A percentile compares a stretch with the other conserved stretches of the same genome.
phyloP scores from a whole-genome alignment of 2,797 vertebrate genomes.

The Hirundo rustica region DNA sequence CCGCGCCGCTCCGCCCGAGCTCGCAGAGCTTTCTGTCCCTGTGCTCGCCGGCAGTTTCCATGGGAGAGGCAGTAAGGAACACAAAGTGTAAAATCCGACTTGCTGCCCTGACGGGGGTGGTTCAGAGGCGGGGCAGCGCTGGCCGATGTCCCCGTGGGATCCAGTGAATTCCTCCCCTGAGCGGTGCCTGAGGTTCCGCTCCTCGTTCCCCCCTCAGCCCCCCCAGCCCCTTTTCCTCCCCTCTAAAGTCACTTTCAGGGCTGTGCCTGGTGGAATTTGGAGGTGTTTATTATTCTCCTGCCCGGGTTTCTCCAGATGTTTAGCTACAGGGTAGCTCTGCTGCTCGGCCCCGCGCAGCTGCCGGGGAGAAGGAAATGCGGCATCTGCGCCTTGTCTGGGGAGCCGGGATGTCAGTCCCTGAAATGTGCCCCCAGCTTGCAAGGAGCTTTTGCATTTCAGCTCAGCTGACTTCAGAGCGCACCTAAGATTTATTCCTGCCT shows the following conservation, averaged over 20 bases:
- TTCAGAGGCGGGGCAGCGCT: neutral
- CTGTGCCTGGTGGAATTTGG: constrained; percentile 56
- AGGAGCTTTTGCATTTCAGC: constrained; percentile 68
- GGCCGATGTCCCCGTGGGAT: neutral
- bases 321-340: constrained; percentile 77
- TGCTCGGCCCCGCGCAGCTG: constrained; percentile 77
- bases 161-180: neutral
- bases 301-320: constrained; percentile 79
- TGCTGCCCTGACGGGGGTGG: neutral
- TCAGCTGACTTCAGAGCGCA: constrained; percentile 49
- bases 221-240: too few species aligned
- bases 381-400: constrained; percentile 77
- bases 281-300: constrained; percentile 68
- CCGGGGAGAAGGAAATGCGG: constrained; percentile 69
- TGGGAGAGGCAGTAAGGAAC: neutral
- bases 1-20: neutral
- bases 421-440: constrained; percentile 64
- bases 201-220: neutral
- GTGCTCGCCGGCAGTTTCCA: neutral
- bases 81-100: neutral
- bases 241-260: constrained; percentile 48
- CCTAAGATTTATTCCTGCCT: constrained; percentile 47
- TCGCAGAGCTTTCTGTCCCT: accelerated
- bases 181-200: neutral
- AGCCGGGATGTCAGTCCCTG: constrained; percentile 73